phyloP scores from a whole-genome alignment of 2,797 vertebrate genomes.

The Momotus momota region DNA sequence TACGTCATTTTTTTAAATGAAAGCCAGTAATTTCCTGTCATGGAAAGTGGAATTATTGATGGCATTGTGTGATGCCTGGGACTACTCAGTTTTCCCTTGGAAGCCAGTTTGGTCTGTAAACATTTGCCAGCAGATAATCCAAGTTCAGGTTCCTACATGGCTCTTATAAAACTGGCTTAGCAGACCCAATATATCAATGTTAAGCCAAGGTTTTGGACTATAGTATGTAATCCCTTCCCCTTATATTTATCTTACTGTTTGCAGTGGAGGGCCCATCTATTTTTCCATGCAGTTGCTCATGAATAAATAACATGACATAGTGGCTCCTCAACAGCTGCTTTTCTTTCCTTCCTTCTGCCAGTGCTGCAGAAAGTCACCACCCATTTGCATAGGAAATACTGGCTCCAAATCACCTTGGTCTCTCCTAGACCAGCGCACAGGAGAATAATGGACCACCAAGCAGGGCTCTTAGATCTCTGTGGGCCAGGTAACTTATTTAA shows the following conservation, averaged over 20 bases:
- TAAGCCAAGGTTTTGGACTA: not conserved
- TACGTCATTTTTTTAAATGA: not conserved
- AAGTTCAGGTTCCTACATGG: not conserved
- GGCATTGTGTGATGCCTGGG: not conserved
- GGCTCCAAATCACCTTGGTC: not conserved
- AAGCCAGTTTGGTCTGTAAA: not conserved
- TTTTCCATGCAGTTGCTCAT: conserved; percentile 16
- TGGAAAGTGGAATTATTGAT: not conserved
- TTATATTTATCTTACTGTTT: not conserved
- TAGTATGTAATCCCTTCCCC: not conserved
- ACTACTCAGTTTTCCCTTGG: not conserved
- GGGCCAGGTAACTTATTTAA: not conserved
- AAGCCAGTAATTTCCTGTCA: not conserved
- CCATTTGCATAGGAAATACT: conserved; percentile 20
- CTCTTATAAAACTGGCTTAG: not conserved
- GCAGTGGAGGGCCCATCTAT: not conserved
- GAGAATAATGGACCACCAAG: not conserved
- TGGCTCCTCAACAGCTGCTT: conserved; percentile 33
- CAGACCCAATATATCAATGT: not conserved
- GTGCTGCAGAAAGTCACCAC: not conserved
- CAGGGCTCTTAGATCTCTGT: not conserved
- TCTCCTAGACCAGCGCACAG: not conserved
- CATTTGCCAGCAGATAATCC: not conserved
- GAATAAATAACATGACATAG: not conserved
- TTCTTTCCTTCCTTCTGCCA: not conserved